phyloP scores from a whole-genome alignment of 1,140 invertebrate genomes.

The Parasteatoda tepidariorum region DNA sequence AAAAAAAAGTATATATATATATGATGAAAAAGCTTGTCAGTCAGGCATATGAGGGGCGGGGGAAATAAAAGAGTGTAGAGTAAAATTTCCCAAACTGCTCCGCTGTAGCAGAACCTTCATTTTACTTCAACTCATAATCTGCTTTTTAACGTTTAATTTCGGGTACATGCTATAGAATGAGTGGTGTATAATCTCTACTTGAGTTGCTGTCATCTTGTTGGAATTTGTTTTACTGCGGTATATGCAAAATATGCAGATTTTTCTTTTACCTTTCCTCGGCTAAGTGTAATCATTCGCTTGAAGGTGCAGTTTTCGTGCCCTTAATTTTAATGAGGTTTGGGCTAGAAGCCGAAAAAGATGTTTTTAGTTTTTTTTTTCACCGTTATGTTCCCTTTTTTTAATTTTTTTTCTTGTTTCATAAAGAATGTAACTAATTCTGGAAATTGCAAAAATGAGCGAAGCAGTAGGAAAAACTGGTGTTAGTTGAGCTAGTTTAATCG shows the following conservation, averaged over 20 bases:
- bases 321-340: conserved; percentile 58
- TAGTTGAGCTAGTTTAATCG: conserved; percentile 28
- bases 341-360: background rate
- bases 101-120: conserved; percentile 37
- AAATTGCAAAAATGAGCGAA: conserved; percentile 38
- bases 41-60: conserved; percentile 3
- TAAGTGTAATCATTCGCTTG: conserved; percentile 18
- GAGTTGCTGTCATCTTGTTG: conserved; percentile 36
- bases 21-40: conserved; percentile 20
- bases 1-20: background rate
- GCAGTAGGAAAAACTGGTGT: no score
- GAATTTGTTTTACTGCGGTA: conserved; percentile 53
- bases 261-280: background rate
- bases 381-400: background rate
- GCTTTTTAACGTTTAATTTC: conserved; percentile 59
- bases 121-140: conserved; percentile 36
- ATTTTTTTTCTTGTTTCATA: background rate
- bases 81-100: background rate
- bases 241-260: conserved; percentile 56
- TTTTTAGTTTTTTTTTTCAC: background rate
- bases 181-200: conserved; percentile 27
- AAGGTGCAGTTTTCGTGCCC: background rate
- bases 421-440: background rate
- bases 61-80: background rate
- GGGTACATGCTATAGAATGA: conserved; percentile 6